A percentile compares a stretch with the other conserved stretches of the same genome.
Conservation (phyloP, 2,797 vertebrate genomes). For the Lacerta bilineata region DNA sequence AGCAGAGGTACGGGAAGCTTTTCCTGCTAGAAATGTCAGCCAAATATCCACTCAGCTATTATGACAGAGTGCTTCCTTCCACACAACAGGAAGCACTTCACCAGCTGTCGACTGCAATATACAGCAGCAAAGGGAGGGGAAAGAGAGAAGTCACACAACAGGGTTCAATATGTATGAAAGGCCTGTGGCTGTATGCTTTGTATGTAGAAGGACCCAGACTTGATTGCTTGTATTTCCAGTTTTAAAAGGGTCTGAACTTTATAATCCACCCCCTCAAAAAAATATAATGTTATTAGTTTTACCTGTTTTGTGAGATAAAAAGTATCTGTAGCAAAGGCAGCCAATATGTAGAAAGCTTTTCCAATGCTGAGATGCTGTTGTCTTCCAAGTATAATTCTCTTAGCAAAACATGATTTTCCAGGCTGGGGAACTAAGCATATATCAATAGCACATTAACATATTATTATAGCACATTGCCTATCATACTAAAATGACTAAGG, state of each 20-base stretch:
- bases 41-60: conserved; percentile 32
- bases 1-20: neutral
- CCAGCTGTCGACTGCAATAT: conserved; percentile 27
- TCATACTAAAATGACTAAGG: conserved; percentile 1
- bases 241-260: neutral
- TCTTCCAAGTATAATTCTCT: conserved; percentile 90
- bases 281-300: conserved; percentile 56
- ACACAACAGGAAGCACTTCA: conserved; percentile 34
- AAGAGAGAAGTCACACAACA: conserved; percentile 7
- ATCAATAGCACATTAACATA: conserved; percentile 45
- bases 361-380: conserved; percentile 88
- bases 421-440: conserved; percentile 83
- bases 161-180: conserved; percentile 2
- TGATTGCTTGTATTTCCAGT: neutral
- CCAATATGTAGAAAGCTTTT: conserved; percentile 85
- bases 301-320: conserved; percentile 90
- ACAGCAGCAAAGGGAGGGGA: conserved; percentile 24
- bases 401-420: conserved; percentile 93
- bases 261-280: neutral
- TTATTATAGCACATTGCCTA: neutral
- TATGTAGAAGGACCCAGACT: neutral
- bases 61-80: neutral
- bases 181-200: neutral
- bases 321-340: conserved; percentile 89
- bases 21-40: conserved; percentile 36